Percentiles rank a stretch among this genome's conserved stretches.
Conservation (phyloP, 2,113 vertebrate genomes). For the Microtus richardsoni region DNA sequence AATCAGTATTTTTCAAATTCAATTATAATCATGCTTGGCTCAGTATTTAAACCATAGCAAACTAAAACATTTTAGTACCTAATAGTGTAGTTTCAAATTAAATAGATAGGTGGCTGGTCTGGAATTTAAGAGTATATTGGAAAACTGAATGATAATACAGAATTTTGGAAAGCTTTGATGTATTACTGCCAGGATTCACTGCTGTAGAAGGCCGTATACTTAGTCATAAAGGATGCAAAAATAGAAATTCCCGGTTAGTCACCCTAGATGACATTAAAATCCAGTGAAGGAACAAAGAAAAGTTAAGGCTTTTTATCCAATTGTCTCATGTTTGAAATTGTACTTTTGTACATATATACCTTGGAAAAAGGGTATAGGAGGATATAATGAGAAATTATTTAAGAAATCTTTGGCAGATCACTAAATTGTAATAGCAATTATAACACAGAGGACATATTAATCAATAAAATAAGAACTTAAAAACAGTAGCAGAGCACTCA, state of each 20-base stretch:
- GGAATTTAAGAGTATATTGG: neutral
- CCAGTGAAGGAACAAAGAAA: neutral
- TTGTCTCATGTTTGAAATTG: neutral
- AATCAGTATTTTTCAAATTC: neutral
- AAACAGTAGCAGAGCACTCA: neutral
- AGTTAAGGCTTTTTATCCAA: neutral
- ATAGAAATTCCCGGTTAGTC: neutral
- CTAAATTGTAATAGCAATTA: neutral
- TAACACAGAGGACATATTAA: too few relatives aligned
- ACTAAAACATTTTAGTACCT: neutral
- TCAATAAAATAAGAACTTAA: neutral
- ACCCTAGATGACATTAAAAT: neutral
- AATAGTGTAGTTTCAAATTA: neutral
- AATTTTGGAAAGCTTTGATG: neutral
- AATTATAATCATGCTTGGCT: neutral
- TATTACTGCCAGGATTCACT: neutral
- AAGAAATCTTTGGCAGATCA: neutral
- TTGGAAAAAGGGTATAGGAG: too few relatives aligned
- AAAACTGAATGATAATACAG: neutral
- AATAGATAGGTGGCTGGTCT: neutral
- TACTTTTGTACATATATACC: neutral
- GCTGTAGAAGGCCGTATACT: neutral
- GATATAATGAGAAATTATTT: neutral
- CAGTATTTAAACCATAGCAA: neutral
- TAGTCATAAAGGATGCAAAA: neutral